Base-by-base conservation (phyloP, 2,113 vertebrate genomes). In the Clarias gariepinus region DNA sequence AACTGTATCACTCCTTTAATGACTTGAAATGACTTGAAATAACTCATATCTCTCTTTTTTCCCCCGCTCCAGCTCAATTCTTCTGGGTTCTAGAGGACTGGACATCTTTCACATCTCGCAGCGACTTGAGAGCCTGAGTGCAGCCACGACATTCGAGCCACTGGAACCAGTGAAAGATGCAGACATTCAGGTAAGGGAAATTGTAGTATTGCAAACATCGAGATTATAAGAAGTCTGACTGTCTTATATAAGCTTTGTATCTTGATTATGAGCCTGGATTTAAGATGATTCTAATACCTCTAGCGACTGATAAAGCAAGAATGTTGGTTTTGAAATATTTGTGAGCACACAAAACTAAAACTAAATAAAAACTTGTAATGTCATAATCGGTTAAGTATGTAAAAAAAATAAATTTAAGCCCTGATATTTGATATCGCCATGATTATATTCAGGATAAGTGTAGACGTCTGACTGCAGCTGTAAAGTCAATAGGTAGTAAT, bases 31-130 rank as follows among this genome's bases (percentile, higher is more conserved):
- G 41, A 69, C 41, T 28, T 69, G 15, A 30, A 68, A 82, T 30
- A 8, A 53, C 18, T 15, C 47, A 36, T 55, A 28, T 12, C n/a
- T 53, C 2, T 11, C 73, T 36, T 68, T 53, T 52, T 30, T 2
- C 33, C 28, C 9, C 7, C 7, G 47, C 84, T 82, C 13, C 84
- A 99, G 98, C 68, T 99, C 98, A 0, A 97, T 99, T 91, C 97
- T 99, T 58, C 96, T 99, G 0, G 97, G 98, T 18, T 98, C 98
- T 90, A 95, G 91, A 92, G 98, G 98, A 15, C 96, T 99, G 87
- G 98, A 99, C 91, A 97, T 98, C 89, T 97, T 98, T 88, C 97
- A 99, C 91, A 98, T 98, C 88, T 99, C 98, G 25, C 98, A 99
- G 92, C 95, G 97, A 23, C 74, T 99, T 74, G 97, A 99, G 91